phyloP scores from a whole-genome alignment of 2,797 vertebrate species.

The Oreochromis grahami region DNA sequence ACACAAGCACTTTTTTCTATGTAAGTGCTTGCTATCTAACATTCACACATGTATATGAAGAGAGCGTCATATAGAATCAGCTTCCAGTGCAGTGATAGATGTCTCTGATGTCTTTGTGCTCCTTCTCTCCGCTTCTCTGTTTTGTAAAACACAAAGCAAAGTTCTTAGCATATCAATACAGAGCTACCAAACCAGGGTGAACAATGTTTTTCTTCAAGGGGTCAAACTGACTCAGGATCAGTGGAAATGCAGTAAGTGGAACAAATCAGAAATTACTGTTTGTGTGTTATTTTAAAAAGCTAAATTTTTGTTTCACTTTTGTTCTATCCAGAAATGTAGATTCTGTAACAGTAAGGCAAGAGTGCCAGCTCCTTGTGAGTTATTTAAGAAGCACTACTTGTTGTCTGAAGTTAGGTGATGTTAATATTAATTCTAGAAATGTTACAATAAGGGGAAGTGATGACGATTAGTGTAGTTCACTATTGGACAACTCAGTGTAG shows the following conservation, averaged over 20 bases:
- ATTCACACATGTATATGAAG: not conserved
- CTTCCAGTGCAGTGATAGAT: not conserved
- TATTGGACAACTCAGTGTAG: not conserved
- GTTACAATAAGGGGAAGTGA: not conserved
- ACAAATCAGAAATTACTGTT: not conserved
- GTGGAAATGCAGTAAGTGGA: not conserved
- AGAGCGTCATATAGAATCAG: fast-evolving
- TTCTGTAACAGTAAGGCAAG: not conserved
- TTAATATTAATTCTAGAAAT: not conserved
- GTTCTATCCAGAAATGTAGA: not conserved
- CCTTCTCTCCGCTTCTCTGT: not conserved
- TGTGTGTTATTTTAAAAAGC: not conserved
- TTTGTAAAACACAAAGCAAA: not conserved
- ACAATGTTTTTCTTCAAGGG: not conserved
- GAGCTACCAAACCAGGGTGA: not conserved
- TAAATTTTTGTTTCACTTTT: not conserved
- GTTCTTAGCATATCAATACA: not conserved
- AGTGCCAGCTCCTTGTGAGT: not conserved
- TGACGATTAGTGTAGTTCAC: not conserved
- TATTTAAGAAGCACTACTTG: not conserved
- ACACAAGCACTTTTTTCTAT: not conserved
- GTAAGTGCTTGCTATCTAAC: not conserved
- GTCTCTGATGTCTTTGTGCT: not conserved
- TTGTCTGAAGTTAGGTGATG: not conserved
- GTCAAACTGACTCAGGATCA: not conserved